Percentiles rank a stretch among this genome's conserved stretches.
Conservation (phyloP, 2,797 vertebrate species). For the Simalia tracyae region DNA sequence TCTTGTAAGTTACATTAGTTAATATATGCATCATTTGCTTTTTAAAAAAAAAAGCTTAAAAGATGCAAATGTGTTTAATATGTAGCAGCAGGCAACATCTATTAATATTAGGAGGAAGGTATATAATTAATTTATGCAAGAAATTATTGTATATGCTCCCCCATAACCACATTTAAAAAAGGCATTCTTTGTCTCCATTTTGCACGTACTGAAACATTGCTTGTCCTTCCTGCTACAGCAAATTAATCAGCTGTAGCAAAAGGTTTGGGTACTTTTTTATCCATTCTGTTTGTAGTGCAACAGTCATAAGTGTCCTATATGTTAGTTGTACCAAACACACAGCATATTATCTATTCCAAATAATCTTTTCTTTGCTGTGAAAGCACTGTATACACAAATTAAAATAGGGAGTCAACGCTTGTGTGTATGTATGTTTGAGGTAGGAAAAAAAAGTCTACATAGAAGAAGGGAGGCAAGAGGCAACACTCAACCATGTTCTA, state of each 20-base stretch:
- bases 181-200: background rate
- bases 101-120: too few species aligned
- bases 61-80: too few species aligned
- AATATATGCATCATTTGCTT: too few species aligned
- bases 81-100: too few species aligned
- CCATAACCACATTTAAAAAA: background rate
- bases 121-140: too few species aligned
- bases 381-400: constrained; percentile 9
- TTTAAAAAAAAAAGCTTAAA: too few species aligned
- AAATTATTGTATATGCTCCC: background rate
- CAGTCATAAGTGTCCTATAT: background rate
- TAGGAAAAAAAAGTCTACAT: constrained; percentile 7
- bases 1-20: too few species aligned
- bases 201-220: constrained; percentile 11
- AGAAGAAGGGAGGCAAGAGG: constrained; percentile 17
- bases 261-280: constrained; percentile 18
- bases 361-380: constrained; percentile 19
- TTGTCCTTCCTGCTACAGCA: constrained; percentile 2
- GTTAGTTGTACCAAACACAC: background rate
- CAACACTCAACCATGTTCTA: constrained; percentile 8
- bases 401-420: background rate
- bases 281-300: constrained; percentile 21
- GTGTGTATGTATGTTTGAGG: background rate
- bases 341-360: background rate
- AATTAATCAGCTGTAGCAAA: constrained; percentile 4